A percentile compares a stretch with the other conserved stretches of the same genome.
phyloP scores from a whole-genome alignment of 2,888 invertebrate genomes.

The Sinentomon sp. region DNA sequence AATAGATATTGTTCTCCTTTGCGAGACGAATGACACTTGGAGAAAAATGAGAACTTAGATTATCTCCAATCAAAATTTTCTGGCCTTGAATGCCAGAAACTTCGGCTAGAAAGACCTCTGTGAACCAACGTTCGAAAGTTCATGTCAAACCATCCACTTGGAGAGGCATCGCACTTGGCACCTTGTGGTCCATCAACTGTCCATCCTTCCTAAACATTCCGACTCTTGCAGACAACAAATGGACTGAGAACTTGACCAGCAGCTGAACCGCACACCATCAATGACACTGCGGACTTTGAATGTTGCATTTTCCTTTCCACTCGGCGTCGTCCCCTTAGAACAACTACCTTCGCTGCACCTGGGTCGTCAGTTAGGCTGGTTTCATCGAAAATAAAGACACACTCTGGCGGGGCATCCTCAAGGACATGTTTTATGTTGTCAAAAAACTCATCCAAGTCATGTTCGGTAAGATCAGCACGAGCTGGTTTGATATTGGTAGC shows the following conservation, averaged over 20 bases:
- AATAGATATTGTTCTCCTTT: neutral
- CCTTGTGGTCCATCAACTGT: constrained; percentile 6
- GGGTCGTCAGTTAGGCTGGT: neutral
- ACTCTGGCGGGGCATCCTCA: neutral
- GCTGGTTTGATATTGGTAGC: too few species aligned
- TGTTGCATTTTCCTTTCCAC: neutral
- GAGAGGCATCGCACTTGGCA: constrained; percentile 1
- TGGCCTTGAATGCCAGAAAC: neutral
- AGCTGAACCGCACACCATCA: neutral
- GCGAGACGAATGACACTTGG: neutral
- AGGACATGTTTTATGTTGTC: neutral
- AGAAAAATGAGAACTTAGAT: neutral
- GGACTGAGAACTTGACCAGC: neutral
- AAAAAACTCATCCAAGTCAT: too few species aligned
- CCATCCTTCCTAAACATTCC: constrained; percentile 2
- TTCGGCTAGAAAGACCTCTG: neutral
- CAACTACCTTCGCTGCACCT: neutral
- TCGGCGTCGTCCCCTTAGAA: constrained; percentile 1
- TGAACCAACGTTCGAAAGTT: too few species aligned
- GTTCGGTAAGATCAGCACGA: too few species aligned
- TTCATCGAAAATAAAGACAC: neutral
- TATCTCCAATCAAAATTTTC: neutral
- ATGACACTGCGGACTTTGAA: neutral
- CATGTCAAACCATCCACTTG: constrained; percentile 4
- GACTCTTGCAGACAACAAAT: neutral